Evolutionary conservation across 2,113 vertebrate genomes (phyloP).

Genomic region (Taurulus bubalis): DNA sequence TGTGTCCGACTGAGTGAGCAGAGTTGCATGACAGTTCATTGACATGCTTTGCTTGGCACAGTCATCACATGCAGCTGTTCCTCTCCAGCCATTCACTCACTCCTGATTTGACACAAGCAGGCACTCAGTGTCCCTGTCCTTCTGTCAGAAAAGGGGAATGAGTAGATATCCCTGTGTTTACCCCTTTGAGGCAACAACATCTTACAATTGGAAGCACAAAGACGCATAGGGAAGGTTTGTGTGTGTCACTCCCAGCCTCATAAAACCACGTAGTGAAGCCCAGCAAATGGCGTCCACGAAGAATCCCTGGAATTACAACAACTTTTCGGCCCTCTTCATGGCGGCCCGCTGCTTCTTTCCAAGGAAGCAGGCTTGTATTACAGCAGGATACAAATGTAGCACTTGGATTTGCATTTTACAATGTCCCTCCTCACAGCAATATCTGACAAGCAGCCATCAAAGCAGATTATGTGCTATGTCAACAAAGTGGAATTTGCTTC

Average conservation of each 20-base stretch:
- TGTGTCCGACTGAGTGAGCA: conserved; percentile 49
- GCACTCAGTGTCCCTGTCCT: conserved; percentile 33
- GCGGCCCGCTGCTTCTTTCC: conserved; percentile 39
- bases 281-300: conserved; percentile 31
- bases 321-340: conserved; percentile 39
- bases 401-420: conserved; percentile 22
- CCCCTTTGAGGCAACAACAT: conserved; percentile 15
- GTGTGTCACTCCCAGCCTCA: background rate
- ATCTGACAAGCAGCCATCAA: conserved; percentile 58
- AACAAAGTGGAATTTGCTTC: conserved; percentile 34
- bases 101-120: conserved; percentile 65
- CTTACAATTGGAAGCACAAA: background rate
- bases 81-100: conserved; percentile 59
- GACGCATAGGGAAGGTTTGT: background rate
- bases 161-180: conserved; percentile 31
- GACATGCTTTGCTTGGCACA: conserved; percentile 66
- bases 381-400: conserved; percentile 32
- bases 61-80: conserved; percentile 67
- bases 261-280: conserved; percentile 17
- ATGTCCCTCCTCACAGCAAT: conserved; percentile 31
- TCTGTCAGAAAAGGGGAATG: conserved; percentile 22
- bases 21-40: conserved; percentile 53
- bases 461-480: conserved; percentile 48
- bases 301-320: conserved; percentile 58
- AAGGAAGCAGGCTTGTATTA: conserved; percentile 49